These are phyloP conservation scores for Sinella curviseta DNA, from an alignment of 1,140 invertebrate species.

Conservation along the genomic window DNA sequence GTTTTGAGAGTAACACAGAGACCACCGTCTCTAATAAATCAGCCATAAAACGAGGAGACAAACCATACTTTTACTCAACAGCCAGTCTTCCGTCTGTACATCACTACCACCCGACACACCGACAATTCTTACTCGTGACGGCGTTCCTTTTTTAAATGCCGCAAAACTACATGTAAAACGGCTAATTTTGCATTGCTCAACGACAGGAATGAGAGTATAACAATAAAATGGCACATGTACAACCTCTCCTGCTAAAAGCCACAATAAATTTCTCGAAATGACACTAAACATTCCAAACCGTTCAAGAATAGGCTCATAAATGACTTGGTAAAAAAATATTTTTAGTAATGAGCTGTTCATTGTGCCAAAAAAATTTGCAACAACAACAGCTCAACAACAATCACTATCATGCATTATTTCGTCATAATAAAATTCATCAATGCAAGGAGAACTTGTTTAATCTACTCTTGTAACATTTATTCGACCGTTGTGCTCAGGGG, in stretches of 20 bases:
- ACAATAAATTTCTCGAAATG: background rate
- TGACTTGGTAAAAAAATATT: background rate
- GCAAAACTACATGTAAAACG: background rate
- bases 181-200: background rate
- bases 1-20: slow-evolving; percentile 11
- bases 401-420: too few species aligned
- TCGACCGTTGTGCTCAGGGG: too few species aligned
- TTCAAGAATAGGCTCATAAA: background rate
- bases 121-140: background rate
- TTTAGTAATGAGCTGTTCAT: background rate
- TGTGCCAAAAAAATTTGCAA: background rate
- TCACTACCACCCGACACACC: background rate
- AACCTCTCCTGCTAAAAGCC: background rate
- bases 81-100: background rate
- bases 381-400: background rate
- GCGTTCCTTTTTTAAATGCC: background rate
- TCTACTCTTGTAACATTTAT: too few species aligned
- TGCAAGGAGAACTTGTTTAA: too few species aligned
- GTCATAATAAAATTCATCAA: background rate
- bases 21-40: slow-evolving; percentile 24
- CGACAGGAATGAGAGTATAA: background rate
- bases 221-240: background rate
- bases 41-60: slow-evolving; percentile 23
- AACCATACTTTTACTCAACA: slow-evolving; percentile 21
- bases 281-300: background rate